phyloP scores from a whole-genome alignment of 2,888 invertebrate species.

The Tridacna crocea region DNA sequence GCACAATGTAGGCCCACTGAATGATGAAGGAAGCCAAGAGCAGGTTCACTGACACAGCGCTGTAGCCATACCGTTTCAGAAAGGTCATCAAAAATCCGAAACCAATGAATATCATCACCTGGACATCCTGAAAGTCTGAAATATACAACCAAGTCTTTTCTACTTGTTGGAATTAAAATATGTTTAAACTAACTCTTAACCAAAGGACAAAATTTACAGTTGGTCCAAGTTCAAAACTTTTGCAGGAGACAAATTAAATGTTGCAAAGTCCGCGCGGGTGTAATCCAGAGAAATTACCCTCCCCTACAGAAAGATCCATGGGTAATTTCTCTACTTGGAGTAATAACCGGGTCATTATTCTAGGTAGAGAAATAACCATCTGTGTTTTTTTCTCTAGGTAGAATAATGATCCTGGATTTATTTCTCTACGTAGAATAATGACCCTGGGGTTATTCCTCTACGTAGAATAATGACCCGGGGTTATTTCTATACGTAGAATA shows the following conservation, averaged over 20 bases:
- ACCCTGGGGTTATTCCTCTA: no score
- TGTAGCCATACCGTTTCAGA: constrained; percentile 94
- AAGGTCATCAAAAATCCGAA: constrained; percentile 99
- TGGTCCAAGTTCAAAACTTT: background rate
- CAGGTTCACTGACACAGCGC: constrained; percentile 94
- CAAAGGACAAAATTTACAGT: background rate
- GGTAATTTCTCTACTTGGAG: no score
- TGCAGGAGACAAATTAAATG: background rate
- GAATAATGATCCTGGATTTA: no score
- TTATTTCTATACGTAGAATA: no score
- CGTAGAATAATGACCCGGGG: no score
- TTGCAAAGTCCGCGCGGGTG: no score
- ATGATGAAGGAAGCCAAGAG: constrained; percentile 92
- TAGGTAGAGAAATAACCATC: no score
- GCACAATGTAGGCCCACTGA: constrained; percentile 91
- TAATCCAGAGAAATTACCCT: no score
- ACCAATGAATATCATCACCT: constrained; percentile 98
- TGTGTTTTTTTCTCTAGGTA: no score
- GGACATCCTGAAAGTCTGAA: constrained; percentile 88
- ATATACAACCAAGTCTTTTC: constrained; percentile 25
- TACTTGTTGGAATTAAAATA: background rate
- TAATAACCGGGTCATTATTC: no score
- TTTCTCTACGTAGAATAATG: no score
- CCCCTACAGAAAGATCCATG: no score
- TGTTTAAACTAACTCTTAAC: background rate